phyloP scores from a whole-genome alignment of 2,113 vertebrate genomes.

The Pao palembangensis region DNA sequence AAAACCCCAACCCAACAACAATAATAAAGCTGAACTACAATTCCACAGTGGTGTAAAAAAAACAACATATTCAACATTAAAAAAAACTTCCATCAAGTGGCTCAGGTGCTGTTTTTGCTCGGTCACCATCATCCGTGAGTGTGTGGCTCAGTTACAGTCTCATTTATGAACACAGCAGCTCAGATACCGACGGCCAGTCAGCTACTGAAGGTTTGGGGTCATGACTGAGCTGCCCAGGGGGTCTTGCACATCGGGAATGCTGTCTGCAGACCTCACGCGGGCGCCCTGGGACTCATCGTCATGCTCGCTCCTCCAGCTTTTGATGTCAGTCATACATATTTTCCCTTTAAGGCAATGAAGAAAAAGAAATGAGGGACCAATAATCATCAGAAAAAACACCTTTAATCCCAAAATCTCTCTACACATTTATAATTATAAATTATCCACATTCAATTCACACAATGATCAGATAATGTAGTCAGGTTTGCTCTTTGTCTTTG shows the following conservation, averaged over 20 bases:
- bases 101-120: not conserved
- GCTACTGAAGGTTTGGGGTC: constrained; percentile 25
- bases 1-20: not conserved
- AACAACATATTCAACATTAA: not conserved
- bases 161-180: constrained; percentile 9
- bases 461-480: not conserved
- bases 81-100: not conserved
- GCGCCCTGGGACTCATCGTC: constrained; percentile 20
- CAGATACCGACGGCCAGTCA: not conserved
- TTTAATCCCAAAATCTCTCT: not conserved
- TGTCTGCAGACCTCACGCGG: constrained; percentile 32
- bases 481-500: not conserved
- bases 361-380: not conserved
- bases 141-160: not conserved
- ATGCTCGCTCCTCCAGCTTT: constrained; percentile 14
- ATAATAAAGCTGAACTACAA: not conserved
- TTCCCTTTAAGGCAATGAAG: constrained; percentile 33
- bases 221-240: constrained; percentile 68
- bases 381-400: not conserved
- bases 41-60: constrained; percentile 9
- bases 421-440: too few relatives aligned
- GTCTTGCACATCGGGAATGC: constrained; percentile 54
- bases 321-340: constrained; percentile 21
- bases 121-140: not conserved
- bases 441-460: too few relatives aligned